Evolutionary conservation across 2,797 vertebrate genomes (phyloP).

Genomic region (Enteromius trimaculatus): DNA sequence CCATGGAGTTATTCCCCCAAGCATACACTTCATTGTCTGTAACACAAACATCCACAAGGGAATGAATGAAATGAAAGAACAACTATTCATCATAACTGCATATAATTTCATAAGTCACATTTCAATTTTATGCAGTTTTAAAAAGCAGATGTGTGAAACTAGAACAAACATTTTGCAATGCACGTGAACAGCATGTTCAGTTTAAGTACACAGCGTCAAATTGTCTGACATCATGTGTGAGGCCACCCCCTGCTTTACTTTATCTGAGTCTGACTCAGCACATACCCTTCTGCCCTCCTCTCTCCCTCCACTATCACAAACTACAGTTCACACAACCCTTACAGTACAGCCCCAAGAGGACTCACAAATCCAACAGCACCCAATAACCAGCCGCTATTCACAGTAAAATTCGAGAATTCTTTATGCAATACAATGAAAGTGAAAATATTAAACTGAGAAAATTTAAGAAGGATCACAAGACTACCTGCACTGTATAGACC

Average conservation of each 20-base stretch:
- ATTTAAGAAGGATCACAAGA: neutral
- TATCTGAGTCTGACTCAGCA: constrained; percentile 36
- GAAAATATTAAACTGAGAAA: neutral
- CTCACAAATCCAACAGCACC: neutral
- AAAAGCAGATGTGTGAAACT: neutral
- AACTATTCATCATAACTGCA: neutral
- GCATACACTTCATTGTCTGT: constrained; percentile 84
- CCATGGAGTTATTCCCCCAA: constrained; percentile 87
- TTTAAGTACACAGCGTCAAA: constrained; percentile 9
- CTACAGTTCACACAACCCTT: constrained; percentile 21
- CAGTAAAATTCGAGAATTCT: neutral
- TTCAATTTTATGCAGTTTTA: neutral
- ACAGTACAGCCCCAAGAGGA: neutral
- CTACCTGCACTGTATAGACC: neutral
- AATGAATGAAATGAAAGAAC: neutral
- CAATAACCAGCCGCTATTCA: neutral
- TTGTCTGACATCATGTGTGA: constrained; percentile 27
- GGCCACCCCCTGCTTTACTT: constrained; percentile 1
- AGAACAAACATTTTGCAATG: neutral
- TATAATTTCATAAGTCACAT: neutral
- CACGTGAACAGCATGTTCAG: neutral
- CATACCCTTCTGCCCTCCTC: neutral
- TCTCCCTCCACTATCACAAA: neutral
- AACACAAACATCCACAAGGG: constrained; percentile 11
- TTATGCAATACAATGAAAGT: constrained; percentile 13